Base-by-base conservation (phyloP, 2,797 vertebrate genomes). In the Acanthornis magna region DNA sequence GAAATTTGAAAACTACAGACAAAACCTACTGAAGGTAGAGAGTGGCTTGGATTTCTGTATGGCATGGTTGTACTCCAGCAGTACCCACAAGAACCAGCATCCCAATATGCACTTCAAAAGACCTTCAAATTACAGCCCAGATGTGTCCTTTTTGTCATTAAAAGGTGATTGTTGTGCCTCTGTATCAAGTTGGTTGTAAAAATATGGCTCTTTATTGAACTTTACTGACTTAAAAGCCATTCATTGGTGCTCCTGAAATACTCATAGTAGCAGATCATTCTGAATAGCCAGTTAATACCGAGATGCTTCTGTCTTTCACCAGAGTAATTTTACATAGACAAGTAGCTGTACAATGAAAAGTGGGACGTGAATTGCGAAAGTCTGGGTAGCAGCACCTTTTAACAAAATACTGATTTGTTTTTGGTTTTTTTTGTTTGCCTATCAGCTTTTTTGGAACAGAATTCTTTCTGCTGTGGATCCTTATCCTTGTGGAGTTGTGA, bases 351-450 rank as follows among this genome's bases (percentile, higher is more conserved):
- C 18, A 57, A 1, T 18, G 18, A 74, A 66, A 45, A 79, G 42
- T 32, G 30, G 29, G 51, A 66, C 23, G 11, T 50, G 1, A 57
- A 2, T 67, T 75, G 19, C 32, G 19, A 21, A 50, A 21, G 18
- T 61, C 27, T 53, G 60, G 8, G 20, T 61, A 85, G 34, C 50
- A 88, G 30, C 23, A 27, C 16, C 30, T 60, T 73, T 29, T 43
- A 43, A 48, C 3, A 47, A 65, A 81, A 63, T 22, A 25, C 14
- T 51, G 38, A 7, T 62, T 62, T 54, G 1, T 26, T 30, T 30
- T 34, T 3, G 11, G 20, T 13, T 12, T 58, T 19, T 48, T 18
- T 16, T 2, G 1, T 20, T 21, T 0, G 0, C 8, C 23, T 6
- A 2, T n/a, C 2, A 4, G 6, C 36, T 68, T 72, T 51, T 78